These are phyloP conservation scores for Notocelia uddmanniana DNA, from an alignment of 2,888 invertebrate genomes.

Conservation along the genomic window DNA sequence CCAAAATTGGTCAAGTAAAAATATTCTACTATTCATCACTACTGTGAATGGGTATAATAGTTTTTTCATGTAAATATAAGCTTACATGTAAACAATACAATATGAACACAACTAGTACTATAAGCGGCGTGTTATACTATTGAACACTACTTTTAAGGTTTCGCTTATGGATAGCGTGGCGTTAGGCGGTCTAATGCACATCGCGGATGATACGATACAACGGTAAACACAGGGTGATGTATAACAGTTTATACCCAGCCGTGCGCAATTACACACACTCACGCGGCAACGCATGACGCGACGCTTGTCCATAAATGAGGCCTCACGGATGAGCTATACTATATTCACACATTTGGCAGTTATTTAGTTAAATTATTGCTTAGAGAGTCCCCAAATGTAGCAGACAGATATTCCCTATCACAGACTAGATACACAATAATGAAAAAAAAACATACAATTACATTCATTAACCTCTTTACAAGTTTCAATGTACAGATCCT, in stretches of 20 bases:
- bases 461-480: conserved; percentile 32
- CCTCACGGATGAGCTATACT: conserved; percentile 2
- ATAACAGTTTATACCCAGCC: not conserved
- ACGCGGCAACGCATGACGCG: not conserved
- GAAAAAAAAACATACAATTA: conserved; percentile 44
- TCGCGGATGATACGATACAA: no score
- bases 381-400: conserved; percentile 43
- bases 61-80: not conserved
- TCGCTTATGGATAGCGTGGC: not conserved
- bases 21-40: not conserved
- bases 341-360: conserved; percentile 25
- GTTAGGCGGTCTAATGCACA: no score
- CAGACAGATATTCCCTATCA: conserved; percentile 67
- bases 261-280: not conserved
- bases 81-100: not conserved
- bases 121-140: not conserved
- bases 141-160: conserved; percentile 19
- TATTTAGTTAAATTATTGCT: conserved; percentile 33
- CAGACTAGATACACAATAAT: conserved; percentile 74
- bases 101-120: conserved; percentile 18
- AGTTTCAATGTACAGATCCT: conserved; percentile 34
- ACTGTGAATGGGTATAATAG: not conserved
- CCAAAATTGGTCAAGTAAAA: conserved; percentile 11
- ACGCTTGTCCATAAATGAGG: not conserved
- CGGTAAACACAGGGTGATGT: no score